These are phyloP conservation scores for Eumerus sabulonum DNA, from an alignment of 2,888 invertebrate species.

Conservation along the genomic window DNA sequence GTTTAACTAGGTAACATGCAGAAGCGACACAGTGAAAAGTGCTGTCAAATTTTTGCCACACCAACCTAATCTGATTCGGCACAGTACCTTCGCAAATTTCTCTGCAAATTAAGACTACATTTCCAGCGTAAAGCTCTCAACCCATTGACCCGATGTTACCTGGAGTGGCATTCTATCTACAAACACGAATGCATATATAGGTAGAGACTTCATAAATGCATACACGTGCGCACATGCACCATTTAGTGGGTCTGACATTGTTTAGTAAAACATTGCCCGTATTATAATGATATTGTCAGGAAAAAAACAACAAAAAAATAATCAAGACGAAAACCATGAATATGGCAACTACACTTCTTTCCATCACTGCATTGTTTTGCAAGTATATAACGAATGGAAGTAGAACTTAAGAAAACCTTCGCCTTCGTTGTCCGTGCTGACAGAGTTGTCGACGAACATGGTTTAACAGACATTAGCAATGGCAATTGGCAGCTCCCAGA, in stretches of 20 bases:
- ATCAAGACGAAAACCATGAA: slow-evolving; percentile 40
- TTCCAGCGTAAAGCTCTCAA: slow-evolving; percentile 44
- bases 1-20: slow-evolving; percentile 42
- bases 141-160: slow-evolving; percentile 49
- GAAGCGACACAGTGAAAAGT: slow-evolving; percentile 20
- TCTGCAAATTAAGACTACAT: slow-evolving; percentile 61
- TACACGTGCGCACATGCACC: slow-evolving; percentile 38
- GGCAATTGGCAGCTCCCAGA: slow-evolving; percentile 61
- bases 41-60: slow-evolving; percentile 48
- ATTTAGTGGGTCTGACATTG: too few relatives aligned
- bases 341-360: slow-evolving; percentile 31
- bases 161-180: slow-evolving; percentile 22
- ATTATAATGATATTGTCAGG: too few relatives aligned
- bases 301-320: too few relatives aligned
- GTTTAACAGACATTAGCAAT: slow-evolving; percentile 55
- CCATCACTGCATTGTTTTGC: slow-evolving; percentile 24
- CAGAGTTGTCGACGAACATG: slow-evolving; percentile 55
- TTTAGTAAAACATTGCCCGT: too few relatives aligned
- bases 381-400: slow-evolving; percentile 54
- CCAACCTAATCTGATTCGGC: slow-evolving; percentile 39
- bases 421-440: slow-evolving; percentile 48
- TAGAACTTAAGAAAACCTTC: slow-evolving; percentile 30
- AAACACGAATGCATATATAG: too few relatives aligned
- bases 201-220: slow-evolving; percentile 25
- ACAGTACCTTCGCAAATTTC: slow-evolving; percentile 35